These are phyloP conservation scores for Luidia sarsii DNA, from an alignment of 53 echinoderm and acorn worm genomes.

Conservation along the genomic window DNA sequence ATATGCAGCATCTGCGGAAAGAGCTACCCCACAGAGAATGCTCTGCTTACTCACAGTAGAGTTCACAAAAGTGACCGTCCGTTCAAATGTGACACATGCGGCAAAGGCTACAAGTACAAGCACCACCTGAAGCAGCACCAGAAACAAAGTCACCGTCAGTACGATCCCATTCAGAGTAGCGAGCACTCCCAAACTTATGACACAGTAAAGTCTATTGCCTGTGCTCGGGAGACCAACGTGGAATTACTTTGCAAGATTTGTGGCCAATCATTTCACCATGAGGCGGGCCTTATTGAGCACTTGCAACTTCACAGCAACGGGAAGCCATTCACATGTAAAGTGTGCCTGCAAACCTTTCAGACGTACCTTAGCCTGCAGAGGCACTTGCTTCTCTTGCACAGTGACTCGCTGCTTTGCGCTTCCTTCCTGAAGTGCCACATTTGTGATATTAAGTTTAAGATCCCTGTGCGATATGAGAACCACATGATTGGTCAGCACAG, in stretches of 20 bases:
- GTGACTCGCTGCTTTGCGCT: background rate
- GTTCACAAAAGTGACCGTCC: background rate
- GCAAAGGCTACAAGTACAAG: background rate
- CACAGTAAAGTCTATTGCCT: no score
- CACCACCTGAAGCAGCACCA: background rate
- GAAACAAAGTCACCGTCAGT: no score
- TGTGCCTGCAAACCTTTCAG: background rate
- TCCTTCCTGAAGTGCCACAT: no score
- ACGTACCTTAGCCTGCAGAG: background rate
- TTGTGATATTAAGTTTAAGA: no score
- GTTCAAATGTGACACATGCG: slow-evolving; percentile 17
- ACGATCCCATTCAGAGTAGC: background rate
- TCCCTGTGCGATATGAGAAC: no score
- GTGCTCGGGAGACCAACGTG: no score
- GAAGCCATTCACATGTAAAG: slow-evolving; percentile 19
- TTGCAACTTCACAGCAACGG: slow-evolving; percentile 18
- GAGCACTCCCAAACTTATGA: background rate
- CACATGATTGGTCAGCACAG: no score
- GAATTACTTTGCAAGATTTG: slow-evolving; percentile 8
- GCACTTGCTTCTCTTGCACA: no score
- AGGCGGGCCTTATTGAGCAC: slow-evolving; percentile 12
- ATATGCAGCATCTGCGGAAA: slow-evolving; percentile 4
- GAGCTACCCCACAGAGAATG: background rate
- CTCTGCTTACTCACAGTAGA: background rate
- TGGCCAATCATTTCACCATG: background rate